Percentiles rank a stretch among this genome's conserved stretches.
Conservation (phyloP, 2,113 vertebrate species). For the Phocoena sinus region DNA sequence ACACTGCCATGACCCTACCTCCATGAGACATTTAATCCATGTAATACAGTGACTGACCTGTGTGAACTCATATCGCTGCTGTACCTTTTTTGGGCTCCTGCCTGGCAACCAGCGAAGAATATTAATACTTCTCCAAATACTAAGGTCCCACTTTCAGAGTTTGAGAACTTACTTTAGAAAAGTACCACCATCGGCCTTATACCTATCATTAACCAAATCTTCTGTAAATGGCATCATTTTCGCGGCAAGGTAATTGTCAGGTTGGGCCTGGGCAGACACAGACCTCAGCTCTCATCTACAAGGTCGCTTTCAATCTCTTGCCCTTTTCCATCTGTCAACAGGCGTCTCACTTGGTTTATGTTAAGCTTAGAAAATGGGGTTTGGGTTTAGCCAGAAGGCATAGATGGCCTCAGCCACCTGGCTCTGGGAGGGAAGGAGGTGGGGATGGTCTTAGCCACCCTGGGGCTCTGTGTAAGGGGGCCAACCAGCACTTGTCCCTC, state of each 20-base stretch:
- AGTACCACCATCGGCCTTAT: background rate
- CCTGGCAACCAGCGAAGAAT: background rate
- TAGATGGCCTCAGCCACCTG: background rate
- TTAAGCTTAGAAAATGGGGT: background rate
- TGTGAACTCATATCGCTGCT: background rate
- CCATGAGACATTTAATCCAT: accelerated
- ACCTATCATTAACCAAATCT: background rate
- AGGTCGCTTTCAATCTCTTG: background rate
- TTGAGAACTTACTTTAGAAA: background rate
- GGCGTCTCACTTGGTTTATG: background rate
- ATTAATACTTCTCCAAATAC: background rate
- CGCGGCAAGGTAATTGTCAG: background rate
- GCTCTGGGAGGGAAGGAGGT: background rate
- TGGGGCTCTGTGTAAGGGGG: background rate
- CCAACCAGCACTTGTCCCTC: background rate
- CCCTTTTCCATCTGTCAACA: background rate
- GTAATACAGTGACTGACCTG: background rate
- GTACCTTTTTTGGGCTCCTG: background rate
- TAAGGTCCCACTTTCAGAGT: background rate
- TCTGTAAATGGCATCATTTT: background rate
- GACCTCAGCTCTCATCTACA: background rate
- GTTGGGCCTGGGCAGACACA: background rate
- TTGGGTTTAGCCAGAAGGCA: background rate
- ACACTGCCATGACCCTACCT: background rate
- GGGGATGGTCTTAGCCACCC: background rate